phyloP scores from a whole-genome alignment of 2,888 invertebrate species.

The Cybosia mesomella region DNA sequence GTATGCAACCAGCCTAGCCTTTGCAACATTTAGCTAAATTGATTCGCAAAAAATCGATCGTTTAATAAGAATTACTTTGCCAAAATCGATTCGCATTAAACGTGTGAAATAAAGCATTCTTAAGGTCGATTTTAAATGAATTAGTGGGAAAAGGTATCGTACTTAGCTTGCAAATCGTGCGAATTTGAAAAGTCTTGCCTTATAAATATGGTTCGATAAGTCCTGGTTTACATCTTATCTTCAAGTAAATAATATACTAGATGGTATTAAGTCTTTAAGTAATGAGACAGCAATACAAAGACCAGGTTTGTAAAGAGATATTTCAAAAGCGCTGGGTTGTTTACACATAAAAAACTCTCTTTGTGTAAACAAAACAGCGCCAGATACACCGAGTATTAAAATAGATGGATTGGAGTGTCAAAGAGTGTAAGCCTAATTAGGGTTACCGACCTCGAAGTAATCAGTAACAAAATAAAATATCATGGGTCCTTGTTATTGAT shows the following conservation, averaged over 20 bases:
- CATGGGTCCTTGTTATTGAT: slow-evolving; percentile 36
- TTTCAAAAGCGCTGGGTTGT: too few species aligned
- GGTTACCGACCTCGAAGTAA: slow-evolving; percentile 36
- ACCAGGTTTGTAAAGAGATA: background rate
- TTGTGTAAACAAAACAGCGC: slow-evolving; percentile 23
- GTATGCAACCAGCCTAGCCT: too few species aligned
- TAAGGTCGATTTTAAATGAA: too few species aligned
- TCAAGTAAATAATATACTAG: background rate
- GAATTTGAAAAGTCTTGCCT: too few species aligned
- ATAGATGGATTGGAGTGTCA: slow-evolving; percentile 36
- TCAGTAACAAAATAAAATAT: slow-evolving; percentile 52
- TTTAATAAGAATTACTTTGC: too few species aligned
- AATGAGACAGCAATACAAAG: background rate
- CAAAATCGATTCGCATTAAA: too few species aligned
- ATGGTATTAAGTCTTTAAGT: background rate
- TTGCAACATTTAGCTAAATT: slow-evolving; percentile 1
- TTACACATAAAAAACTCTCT: too few species aligned
- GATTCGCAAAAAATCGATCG: background rate
- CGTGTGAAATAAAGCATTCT: too few species aligned
- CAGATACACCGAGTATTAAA: slow-evolving; percentile 37
- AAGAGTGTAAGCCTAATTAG: slow-evolving; percentile 45
- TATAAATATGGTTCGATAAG: too few species aligned
- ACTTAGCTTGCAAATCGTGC: too few species aligned
- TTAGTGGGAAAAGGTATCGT: too few species aligned
- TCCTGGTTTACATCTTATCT: background rate